These are phyloP conservation scores for Pantherophis alleghaniensis DNA, from an alignment of 2,797 vertebrate genomes.

Conservation along the genomic window DNA sequence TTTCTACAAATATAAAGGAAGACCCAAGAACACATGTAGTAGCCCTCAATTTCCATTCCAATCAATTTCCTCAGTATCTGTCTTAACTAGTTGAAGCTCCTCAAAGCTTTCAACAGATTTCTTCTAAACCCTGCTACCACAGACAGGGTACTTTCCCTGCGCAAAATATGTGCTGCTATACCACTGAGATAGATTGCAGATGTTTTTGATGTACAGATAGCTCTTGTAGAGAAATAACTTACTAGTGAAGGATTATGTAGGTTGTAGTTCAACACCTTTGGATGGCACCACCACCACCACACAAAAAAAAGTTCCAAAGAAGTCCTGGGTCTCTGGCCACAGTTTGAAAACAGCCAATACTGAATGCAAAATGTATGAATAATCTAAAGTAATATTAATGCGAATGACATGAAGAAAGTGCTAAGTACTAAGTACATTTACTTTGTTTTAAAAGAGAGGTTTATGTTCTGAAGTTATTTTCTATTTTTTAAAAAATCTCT, in stretches of 20 bases:
- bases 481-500: not conserved
- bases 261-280: not conserved
- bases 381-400: not conserved
- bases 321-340: not conserved
- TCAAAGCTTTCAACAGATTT: not conserved
- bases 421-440: not conserved
- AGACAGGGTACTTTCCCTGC: not conserved
- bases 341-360: not conserved
- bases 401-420: not conserved
- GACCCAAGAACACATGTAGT: not conserved
- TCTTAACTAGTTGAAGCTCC: not conserved
- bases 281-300: not conserved
- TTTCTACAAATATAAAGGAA: not conserved
- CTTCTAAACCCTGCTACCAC: not conserved
- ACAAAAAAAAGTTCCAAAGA: not conserved
- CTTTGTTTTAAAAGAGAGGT: not conserved
- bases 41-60: not conserved
- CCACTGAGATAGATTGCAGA: not conserved
- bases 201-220: not conserved
- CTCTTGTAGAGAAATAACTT: not conserved
- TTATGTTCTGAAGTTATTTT: not conserved
- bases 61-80: not conserved
- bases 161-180: no score
- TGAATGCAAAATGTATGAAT: not conserved
- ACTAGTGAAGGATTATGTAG: not conserved